Base-by-base conservation (phyloP, 2,888 invertebrate species). In the Cryptocephalus moraei region DNA sequence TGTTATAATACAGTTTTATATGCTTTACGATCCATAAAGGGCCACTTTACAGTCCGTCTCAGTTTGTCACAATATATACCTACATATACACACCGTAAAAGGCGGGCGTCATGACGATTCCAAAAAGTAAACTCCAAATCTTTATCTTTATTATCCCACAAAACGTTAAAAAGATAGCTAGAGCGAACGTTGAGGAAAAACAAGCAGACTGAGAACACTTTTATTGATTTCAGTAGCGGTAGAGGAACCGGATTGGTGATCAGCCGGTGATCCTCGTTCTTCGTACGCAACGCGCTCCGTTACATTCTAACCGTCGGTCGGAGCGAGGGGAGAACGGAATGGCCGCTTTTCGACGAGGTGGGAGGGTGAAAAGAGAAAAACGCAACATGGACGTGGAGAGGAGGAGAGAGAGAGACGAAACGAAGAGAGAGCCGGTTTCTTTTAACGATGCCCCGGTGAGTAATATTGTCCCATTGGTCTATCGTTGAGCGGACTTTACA, bases 141-240 rank as follows among this genome's bases (percentile, higher is more conserved):
- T 57, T 60, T 59, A 60, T 60, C 57, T 56, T 64, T 62, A 61
- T 63, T 60, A 57, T 60, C 58, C 54, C 56, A 50, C 59, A 49
- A 22, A 22, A 22, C 51, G 49, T 47, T 52, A 44, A 43, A 52
- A 51, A 53, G 52, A 56, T 53, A 52, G 47, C 46, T 47, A 53
- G 44, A 53, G 45, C 45, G 50, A 50, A 54, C 56, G 56, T 44
- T 53, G 44, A 45, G 54, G 49, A 49, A 54, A 59, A 59, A 58
- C 54, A 59, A 59, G 56, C 59, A 63, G 59, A 60, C 56, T 56
- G 61, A 62, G 67, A 67, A 64, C 64, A 67, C 77, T 79, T 79
- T 80, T 80, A 80, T 80, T 79, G 79, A 79, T 80, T 80, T 78
- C 79, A 78, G 79, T 78, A 77, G 79, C 78, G 75, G 22, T 22